A percentile compares a stretch with the other conserved stretches of the same genome.
These are phyloP conservation scores for Bergia puertoricense DNA, from an alignment of 92 coral and sea anemone genomes.

Conservation along the genomic window DNA sequence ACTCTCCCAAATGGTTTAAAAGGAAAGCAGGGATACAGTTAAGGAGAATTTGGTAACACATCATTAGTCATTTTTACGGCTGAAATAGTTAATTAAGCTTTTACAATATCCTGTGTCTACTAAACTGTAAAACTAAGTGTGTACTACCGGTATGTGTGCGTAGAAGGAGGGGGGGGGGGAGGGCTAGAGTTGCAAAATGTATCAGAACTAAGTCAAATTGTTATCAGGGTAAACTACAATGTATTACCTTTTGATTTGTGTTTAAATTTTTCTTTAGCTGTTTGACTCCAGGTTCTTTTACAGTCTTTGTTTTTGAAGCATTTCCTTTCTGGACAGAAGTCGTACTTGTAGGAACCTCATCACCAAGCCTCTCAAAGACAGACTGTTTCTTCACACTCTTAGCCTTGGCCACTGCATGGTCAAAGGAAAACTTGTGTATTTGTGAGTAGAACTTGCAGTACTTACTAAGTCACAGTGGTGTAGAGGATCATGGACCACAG, in stretches of 20 bases:
- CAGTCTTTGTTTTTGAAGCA: background rate
- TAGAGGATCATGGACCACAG: no score
- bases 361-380: slow-evolving; percentile 95
- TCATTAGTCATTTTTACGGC: no score
- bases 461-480: no score
- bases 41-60: no score
- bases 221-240: background rate
- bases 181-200: background rate
- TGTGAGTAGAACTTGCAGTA: no score
- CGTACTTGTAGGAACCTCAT: slow-evolving; percentile 60
- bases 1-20: no score
- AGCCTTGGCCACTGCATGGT: slow-evolving; percentile 52
- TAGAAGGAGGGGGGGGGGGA: no score
- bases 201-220: background rate
- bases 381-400: slow-evolving; percentile 73
- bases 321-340: background rate
- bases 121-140: no score
- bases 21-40: no score
- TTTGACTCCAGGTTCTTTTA: background rate
- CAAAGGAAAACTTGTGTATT: background rate
- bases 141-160: no score
- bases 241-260: slow-evolving; percentile 18
- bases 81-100: no score
- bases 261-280: background rate
- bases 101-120: no score